These are phyloP conservation scores for Metacarcinus magister DNA, from an alignment of 2,888 invertebrate species.

Conservation along the genomic window DNA sequence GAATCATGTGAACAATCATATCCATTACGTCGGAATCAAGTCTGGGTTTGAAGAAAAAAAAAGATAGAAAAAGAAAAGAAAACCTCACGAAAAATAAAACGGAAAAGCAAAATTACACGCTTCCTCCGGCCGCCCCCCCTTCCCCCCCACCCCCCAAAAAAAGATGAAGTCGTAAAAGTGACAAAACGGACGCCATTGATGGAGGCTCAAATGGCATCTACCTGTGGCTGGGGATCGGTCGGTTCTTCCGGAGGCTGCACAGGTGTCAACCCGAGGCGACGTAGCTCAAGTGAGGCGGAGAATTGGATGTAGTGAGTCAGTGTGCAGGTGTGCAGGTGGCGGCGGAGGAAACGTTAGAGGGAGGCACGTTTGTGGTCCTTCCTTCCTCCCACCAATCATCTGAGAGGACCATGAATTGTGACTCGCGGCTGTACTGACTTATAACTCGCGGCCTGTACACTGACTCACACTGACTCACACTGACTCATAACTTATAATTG, in stretches of 20 bases:
- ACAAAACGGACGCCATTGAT: background rate
- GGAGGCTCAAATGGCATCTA: background rate
- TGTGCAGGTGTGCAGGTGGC: constrained; percentile 14
- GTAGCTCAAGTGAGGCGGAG: background rate
- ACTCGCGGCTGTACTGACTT: background rate
- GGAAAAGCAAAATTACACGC: background rate
- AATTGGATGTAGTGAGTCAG: constrained; percentile 18
- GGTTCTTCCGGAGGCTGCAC: constrained; percentile 18
- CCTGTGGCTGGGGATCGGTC: background rate
- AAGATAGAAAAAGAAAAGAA: background rate
- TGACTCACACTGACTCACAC: too few species aligned
- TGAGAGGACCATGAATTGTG: background rate
- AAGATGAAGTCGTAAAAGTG: background rate
- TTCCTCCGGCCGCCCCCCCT: background rate
- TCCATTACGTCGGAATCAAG: too few species aligned
- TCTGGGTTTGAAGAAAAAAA: background rate
- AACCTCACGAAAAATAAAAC: background rate
- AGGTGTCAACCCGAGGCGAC: background rate
- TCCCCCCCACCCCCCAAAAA: too few species aligned
- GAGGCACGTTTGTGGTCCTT: background rate
- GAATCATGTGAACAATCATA: too few species aligned
- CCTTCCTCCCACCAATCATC: background rate
- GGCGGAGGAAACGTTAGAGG: constrained; percentile 7
- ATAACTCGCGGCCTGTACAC: background rate
- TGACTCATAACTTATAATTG: background rate